A percentile compares a stretch with the other conserved stretches of the same genome.
These are phyloP conservation scores for Morone chrysops DNA, from an alignment of 2,113 vertebrate species.

Conservation along the genomic window DNA sequence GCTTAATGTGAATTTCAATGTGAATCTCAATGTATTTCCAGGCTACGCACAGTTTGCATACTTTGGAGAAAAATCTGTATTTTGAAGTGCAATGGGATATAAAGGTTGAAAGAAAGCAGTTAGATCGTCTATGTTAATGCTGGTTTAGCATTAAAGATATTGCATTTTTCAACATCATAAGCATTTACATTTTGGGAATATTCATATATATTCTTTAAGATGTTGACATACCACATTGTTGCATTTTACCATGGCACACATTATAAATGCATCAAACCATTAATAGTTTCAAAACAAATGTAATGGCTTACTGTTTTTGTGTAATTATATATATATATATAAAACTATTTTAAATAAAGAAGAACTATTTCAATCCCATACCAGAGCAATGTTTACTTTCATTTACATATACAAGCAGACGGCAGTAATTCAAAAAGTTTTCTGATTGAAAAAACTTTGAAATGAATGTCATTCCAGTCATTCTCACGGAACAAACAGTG, in stretches of 20 bases:
- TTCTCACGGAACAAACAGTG: background rate
- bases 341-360: background rate
- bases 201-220: conserved; percentile 1
- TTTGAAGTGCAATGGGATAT: conserved; percentile 1
- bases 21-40: conserved; percentile 4
- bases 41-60: conserved; percentile 10
- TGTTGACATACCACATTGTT: background rate
- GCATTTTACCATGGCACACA: background rate
- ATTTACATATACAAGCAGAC: conserved; percentile 13
- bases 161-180: too few relatives aligned
- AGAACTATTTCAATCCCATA: background rate
- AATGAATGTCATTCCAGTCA: conserved; percentile 9
- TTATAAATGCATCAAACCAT: conserved; percentile 12
- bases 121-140: too few relatives aligned
- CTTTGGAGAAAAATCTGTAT: conserved; percentile 13
- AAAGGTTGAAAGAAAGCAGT: too few relatives aligned
- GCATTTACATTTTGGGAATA: too few relatives aligned
- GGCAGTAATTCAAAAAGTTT: conserved; percentile 9
- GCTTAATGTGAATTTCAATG: conserved; percentile 35
- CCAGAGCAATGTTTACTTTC: background rate
- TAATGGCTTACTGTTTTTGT: background rate
- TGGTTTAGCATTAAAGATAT: too few relatives aligned
- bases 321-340: too few relatives aligned
- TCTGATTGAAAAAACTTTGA: conserved; percentile 14
- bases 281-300: conserved; percentile 14